These are phyloP conservation scores for Paedocypris sp. DNA, from an alignment of 2,113 vertebrate species.

Conservation along the genomic window DNA sequence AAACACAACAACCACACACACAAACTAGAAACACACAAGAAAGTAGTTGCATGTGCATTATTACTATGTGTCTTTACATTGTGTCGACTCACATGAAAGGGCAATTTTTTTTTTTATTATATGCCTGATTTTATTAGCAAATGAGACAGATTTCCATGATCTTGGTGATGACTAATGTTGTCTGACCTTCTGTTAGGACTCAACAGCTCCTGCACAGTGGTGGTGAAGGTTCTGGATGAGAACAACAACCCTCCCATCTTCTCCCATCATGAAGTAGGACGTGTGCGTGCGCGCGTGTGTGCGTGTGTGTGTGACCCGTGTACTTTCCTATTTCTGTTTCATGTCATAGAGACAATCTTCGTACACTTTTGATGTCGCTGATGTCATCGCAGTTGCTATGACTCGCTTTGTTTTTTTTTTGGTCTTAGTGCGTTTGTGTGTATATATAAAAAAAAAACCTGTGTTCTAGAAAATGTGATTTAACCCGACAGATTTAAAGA, in stretches of 20 bases:
- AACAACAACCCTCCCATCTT: slow-evolving; percentile 61
- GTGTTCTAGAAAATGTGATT: slow-evolving; percentile 42
- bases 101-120: too few relatives aligned
- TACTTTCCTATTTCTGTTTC: not conserved
- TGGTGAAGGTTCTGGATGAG: slow-evolving; percentile 53
- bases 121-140: too few relatives aligned
- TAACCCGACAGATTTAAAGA: slow-evolving; percentile 39
- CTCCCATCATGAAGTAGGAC: slow-evolving; percentile 55
- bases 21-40: too few relatives aligned
- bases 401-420: not conserved
- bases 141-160: too few relatives aligned
- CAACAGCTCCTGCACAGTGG: slow-evolving; percentile 55
- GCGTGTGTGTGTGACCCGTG: too few relatives aligned
- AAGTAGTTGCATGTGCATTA: too few relatives aligned
- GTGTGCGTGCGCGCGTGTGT: not conserved
- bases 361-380: not conserved
- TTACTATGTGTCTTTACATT: too few relatives aligned
- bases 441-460: not conserved
- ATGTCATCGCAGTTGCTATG: not conserved
- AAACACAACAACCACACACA: too few relatives aligned
- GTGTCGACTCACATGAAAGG: too few relatives aligned
- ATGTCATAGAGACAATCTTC: not conserved
- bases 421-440: not conserved
- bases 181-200: slow-evolving; percentile 42
- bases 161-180: slow-evolving; percentile 39